phyloP scores from a whole-genome alignment of 2,113 vertebrate species.

The Strigops habroptila region DNA sequence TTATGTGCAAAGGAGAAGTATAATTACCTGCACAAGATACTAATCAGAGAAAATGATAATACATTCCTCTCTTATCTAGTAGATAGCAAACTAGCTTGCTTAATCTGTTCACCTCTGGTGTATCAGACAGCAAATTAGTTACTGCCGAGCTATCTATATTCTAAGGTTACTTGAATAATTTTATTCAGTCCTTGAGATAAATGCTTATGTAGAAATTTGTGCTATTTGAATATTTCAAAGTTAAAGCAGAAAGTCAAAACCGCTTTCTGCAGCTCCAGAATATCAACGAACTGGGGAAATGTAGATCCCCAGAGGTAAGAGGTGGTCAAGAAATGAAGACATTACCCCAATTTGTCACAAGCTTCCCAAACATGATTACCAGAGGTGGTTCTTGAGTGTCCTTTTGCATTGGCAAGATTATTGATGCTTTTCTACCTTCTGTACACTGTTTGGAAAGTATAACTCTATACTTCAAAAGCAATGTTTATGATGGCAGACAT shows the following conservation, averaged over 20 bases:
- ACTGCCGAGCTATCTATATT: constrained; percentile 34
- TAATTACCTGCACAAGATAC: constrained; percentile 76
- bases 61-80: constrained; percentile 64
- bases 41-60: constrained; percentile 75
- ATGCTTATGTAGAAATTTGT: not conserved
- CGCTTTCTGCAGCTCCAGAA: not conserved
- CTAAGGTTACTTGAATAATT: constrained; percentile 17
- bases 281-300: not conserved
- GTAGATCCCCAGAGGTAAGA: not conserved
- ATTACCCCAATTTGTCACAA: not conserved
- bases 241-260: constrained; percentile 9
- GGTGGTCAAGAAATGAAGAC: not conserved
- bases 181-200: constrained; percentile 40
- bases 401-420: not conserved
- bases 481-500: not conserved
- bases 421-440: not conserved
- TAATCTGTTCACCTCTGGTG: constrained; percentile 67
- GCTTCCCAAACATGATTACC: not conserved
- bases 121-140: constrained; percentile 61
- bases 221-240: constrained; percentile 18
- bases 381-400: not conserved
- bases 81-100: constrained; percentile 67
- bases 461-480: not conserved
- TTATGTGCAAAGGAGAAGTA: constrained; percentile 75
- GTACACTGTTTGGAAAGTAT: not conserved